These are phyloP conservation scores for Calliopum simillimum DNA, from an alignment of 2,888 invertebrate species.

Conservation along the genomic window DNA sequence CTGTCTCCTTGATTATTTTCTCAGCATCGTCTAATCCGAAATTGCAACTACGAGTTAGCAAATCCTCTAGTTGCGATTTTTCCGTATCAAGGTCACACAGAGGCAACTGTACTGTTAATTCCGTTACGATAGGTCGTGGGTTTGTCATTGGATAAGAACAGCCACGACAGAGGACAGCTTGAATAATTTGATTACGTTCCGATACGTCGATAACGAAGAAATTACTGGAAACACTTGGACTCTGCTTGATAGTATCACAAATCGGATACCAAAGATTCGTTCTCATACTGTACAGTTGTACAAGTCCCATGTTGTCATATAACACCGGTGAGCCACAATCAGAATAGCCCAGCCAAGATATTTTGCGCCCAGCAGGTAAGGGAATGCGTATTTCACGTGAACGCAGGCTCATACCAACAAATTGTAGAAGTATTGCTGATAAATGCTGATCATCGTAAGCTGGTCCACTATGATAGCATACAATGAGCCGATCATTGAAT, in stretches of 20 bases:
- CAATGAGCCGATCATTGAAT: conserved; percentile 72
- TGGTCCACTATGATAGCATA: conserved; percentile 76
- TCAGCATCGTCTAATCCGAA: conserved; percentile 74
- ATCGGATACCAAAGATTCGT: conserved; percentile 85
- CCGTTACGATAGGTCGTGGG: conserved; percentile 85
- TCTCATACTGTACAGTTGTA: conserved; percentile 78
- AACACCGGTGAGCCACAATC: conserved; percentile 84
- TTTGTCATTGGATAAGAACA: conserved; percentile 86
- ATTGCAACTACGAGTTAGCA: conserved; percentile 75
- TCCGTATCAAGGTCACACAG: conserved; percentile 83
- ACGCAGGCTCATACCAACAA: conserved; percentile 68
- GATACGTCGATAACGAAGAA: conserved; percentile 83
- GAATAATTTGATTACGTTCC: conserved; percentile 81
- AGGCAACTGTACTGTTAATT: conserved; percentile 81
- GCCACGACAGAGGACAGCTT: conserved; percentile 91
- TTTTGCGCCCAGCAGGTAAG: conserved; percentile 73
- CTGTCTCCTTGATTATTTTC: conserved; percentile 79
- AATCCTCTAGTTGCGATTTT: conserved; percentile 85
- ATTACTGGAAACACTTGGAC: conserved; percentile 77
- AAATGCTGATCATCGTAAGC: conserved; percentile 70
- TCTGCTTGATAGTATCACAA: conserved; percentile 78
- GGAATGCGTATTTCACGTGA: conserved; percentile 73
- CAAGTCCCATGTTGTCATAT: conserved; percentile 80
- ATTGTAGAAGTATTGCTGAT: conserved; percentile 70
- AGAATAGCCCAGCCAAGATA: conserved; percentile 84